Percentiles rank a stretch among this genome's conserved stretches.
Conservation (phyloP, 23 tunicate genomes). For the Diplosoma virens region DNA sequence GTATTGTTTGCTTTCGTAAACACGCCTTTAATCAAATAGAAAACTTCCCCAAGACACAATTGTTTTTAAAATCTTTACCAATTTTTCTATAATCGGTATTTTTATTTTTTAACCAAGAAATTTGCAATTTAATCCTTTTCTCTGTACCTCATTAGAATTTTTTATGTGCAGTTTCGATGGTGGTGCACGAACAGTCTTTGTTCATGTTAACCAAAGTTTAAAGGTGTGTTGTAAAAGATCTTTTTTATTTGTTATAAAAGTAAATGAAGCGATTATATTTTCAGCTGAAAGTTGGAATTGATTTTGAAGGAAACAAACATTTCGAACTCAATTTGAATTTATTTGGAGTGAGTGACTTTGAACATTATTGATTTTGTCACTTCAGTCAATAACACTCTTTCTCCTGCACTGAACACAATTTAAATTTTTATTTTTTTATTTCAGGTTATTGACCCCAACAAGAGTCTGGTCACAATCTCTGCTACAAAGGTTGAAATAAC, state of each 20-base stretch:
- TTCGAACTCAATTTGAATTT: constrained; percentile 51
- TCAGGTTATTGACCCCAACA: constrained; percentile 57
- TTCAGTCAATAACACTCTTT: not conserved
- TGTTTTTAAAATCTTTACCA: too few relatives aligned
- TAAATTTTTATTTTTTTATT: too few relatives aligned
- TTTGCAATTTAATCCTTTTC: too few relatives aligned
- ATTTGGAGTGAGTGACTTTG: constrained; percentile 44
- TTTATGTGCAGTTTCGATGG: not conserved
- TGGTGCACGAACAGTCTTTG: not conserved
- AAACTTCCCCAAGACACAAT: too few relatives aligned
- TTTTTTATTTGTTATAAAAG: too few relatives aligned
- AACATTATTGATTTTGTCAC: not conserved
- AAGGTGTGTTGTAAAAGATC: too few relatives aligned
- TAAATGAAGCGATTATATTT: too few relatives aligned
- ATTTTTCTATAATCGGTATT: too few relatives aligned
- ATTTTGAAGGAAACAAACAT: constrained; percentile 69
- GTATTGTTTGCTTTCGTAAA: too few relatives aligned
- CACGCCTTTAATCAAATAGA: too few relatives aligned
- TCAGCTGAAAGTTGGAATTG: constrained; percentile 43
- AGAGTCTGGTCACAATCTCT: constrained; percentile 50
- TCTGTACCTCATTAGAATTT: not conserved
- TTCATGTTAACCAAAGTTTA: not conserved
- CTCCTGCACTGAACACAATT: too few relatives aligned
- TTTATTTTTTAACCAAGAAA: too few relatives aligned
- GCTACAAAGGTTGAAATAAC: constrained; percentile 76